Conservation (phyloP, 1,140 invertebrate genomes). For the Rhyacophila brunnea region DNA sequence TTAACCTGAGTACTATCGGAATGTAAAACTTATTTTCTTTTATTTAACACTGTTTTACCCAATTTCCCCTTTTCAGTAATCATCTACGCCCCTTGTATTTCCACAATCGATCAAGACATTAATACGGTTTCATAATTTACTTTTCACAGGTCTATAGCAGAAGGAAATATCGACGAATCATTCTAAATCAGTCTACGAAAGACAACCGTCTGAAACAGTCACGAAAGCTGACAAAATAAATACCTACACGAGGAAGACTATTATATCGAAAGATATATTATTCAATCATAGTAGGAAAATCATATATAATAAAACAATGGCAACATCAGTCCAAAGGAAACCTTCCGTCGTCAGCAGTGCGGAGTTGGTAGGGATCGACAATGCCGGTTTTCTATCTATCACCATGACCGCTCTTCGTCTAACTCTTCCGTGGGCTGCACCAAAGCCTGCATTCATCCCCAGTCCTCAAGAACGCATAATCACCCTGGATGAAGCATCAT, state of each 20-base stretch:
- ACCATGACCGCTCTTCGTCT: constrained; percentile 51
- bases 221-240: neutral
- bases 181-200: neutral
- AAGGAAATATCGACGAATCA: too few relatives aligned
- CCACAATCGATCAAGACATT: constrained; percentile 4
- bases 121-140: constrained; percentile 27
- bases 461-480: constrained; percentile 50
- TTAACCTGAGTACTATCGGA: too few relatives aligned
- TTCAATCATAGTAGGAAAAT: too few relatives aligned
- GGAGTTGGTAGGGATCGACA: neutral
- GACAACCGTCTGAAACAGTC: neutral
- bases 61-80: too few relatives aligned
- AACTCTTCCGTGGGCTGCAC: constrained; percentile 43
- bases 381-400: constrained; percentile 40
- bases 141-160: neutral
- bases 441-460: constrained; percentile 41
- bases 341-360: constrained; percentile 30
- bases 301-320: constrained; percentile 29
- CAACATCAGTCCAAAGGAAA: constrained; percentile 45
- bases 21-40: too few relatives aligned
- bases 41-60: too few relatives aligned
- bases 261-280: neutral
- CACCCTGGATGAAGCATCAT: constrained; percentile 61
- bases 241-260: neutral
- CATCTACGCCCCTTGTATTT: neutral